These are phyloP conservation scores for Meganola albula DNA, from an alignment of 2,888 invertebrate genomes.

Conservation along the genomic window DNA sequence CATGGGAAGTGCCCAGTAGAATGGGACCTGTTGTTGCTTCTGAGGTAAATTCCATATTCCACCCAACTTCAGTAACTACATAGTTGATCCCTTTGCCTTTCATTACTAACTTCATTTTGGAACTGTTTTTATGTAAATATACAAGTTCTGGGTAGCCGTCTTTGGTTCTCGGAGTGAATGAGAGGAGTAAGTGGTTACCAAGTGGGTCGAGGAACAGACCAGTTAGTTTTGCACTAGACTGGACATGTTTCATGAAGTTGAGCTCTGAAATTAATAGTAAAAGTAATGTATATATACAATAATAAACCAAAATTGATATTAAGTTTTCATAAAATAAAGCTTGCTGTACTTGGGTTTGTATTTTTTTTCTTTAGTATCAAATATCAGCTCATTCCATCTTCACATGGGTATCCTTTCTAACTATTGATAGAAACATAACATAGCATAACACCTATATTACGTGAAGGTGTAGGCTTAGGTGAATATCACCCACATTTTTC, in stretches of 20 bases:
- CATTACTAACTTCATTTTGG: constrained; percentile 81
- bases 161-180: constrained; percentile 80
- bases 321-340: no score
- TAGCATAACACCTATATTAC: no score
- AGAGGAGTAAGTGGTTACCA: constrained; percentile 89
- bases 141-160: constrained; percentile 84
- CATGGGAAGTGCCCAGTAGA: constrained; percentile 92
- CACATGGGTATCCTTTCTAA: no score
- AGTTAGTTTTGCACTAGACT: constrained; percentile 78
- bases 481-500: no score
- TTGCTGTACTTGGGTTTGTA: no score
- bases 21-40: constrained; percentile 88
- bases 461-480: no score
- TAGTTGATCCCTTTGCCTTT: constrained; percentile 86
- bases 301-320: no score
- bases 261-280: constrained; percentile 79
- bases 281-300: no score
- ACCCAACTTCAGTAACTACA: constrained; percentile 93
- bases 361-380: no score
- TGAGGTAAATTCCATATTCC: constrained; percentile 86
- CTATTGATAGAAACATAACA: no score
- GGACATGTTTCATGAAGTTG: constrained; percentile 81
- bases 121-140: constrained; percentile 86
- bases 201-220: constrained; percentile 90
- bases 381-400: no score